Evolutionary conservation across 1,140 invertebrate genomes (phyloP).

Genomic region (Penaeus japonicus): DNA sequence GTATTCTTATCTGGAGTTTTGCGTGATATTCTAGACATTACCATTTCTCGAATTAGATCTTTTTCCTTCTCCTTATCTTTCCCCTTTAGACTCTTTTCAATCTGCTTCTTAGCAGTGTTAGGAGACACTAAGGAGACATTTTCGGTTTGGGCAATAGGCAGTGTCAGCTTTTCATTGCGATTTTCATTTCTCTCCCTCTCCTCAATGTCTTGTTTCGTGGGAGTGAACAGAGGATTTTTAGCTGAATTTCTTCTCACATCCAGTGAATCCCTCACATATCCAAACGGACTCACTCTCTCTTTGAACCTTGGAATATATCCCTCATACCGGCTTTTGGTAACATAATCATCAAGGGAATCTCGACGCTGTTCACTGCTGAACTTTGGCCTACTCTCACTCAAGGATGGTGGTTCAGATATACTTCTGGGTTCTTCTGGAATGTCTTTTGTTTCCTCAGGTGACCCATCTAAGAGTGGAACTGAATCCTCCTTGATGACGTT

Average conservation of each 20-base stretch:
- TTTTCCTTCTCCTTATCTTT: slow-evolving; percentile 72
- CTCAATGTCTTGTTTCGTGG: slow-evolving; percentile 17
- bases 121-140: slow-evolving; percentile 6
- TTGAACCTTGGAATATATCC: slow-evolving; percentile 75
- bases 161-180: not conserved
- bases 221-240: slow-evolving; percentile 51
- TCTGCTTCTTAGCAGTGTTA: slow-evolving; percentile 39
- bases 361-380: slow-evolving; percentile 34
- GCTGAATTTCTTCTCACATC: slow-evolving; percentile 70
- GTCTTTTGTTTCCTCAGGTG: not conserved
- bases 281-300: slow-evolving; percentile 76
- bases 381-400: not conserved
- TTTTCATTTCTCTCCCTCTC: slow-evolving; percentile 32
- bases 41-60: slow-evolving; percentile 78
- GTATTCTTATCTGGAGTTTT: slow-evolving; percentile 60
- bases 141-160: slow-evolving; percentile 65
- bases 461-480: not conserved
- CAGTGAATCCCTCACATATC: slow-evolving; percentile 75
- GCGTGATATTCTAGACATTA: slow-evolving; percentile 75
- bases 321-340: slow-evolving; percentile 65
- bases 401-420: slow-evolving; percentile 38
- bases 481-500: not conserved
- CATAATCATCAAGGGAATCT: slow-evolving; percentile 38
- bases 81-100: slow-evolving; percentile 29
- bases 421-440: not conserved